These are phyloP conservation scores for Gryllus longicercus DNA, from an alignment of 2,888 invertebrate species.

Conservation along the genomic window DNA sequence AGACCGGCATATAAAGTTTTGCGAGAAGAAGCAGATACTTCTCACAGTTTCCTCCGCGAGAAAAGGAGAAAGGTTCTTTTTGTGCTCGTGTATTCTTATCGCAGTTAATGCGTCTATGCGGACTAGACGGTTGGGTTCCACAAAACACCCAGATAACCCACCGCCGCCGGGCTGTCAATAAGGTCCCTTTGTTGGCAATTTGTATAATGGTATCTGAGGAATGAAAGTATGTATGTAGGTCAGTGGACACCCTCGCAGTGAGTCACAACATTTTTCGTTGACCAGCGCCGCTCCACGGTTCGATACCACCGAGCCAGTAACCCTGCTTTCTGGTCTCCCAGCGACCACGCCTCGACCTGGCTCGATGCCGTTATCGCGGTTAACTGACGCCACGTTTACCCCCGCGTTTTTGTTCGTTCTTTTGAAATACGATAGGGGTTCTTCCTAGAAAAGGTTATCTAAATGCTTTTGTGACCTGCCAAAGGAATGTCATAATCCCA, in stretches of 20 bases:
- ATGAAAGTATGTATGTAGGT: not conserved
- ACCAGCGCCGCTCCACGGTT: no score
- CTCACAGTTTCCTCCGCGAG: not conserved
- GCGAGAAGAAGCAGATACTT: constrained; percentile 17
- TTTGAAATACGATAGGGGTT: no score
- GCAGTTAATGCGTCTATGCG: not conserved
- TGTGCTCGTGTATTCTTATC: not conserved
- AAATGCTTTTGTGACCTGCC: no score
- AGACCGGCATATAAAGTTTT: constrained; percentile 1
- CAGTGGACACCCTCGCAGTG: not conserved
- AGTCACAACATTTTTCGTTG: not conserved
- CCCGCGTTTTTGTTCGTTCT: no score
- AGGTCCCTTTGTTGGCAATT: not conserved
- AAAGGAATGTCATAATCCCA: no score
- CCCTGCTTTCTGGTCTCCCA: no score
- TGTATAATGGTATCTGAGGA: not conserved
- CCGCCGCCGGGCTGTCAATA: not conserved
- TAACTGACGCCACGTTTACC: no score
- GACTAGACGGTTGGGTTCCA: not conserved
- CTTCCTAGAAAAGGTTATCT: no score
- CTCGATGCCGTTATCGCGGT: no score
- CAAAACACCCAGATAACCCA: not conserved
- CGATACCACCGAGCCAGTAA: no score
- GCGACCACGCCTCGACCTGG: no score
- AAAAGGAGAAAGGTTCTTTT: not conserved